Base-by-base conservation (phyloP, 1,140 invertebrate species). In the Eueides isabella region DNA sequence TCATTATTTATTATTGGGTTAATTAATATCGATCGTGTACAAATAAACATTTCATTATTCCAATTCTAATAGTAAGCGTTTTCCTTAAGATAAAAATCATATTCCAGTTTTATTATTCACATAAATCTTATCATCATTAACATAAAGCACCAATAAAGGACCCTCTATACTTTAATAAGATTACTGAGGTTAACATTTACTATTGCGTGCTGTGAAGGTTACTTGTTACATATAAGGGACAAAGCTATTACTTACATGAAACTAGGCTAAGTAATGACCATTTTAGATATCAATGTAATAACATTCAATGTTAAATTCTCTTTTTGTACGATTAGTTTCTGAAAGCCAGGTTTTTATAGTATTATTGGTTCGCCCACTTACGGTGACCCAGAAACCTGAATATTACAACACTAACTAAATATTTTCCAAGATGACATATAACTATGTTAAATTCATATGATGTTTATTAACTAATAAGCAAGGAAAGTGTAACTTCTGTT, bases 81-180 rank as follows among this genome's bases (percentile, higher is more conserved):
- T 48, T 48, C 0, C n/a, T 48, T 48, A 9, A 30, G 61, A 29
- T 72, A 33, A 31, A 23, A 33, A 23, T 71, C 14, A 44, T 71
- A 41, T n/a, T 35, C 19, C 11, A 41, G 3, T 41, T 31, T 41
- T 38, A 48, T 23, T 38, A 38, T 38, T 5, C 14, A 14, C 35
- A 38, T 38, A 38, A 38, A 38, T 38, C 16, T 38, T 2, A 44
- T 6, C 41, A 44, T 44, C 41, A n/a, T n/a, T 55, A 11, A 48
- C 41, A 48, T 48, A 48, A 48, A 19, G 41, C n/a, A 48, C 41
- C 41, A 48, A 48, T 48, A 48, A 48, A 48, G n/a, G 41, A 48
- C 19, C 41, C 16, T 48, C 41, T 48, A 48, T 19, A 23, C 48
- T 23, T 26, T 55, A 55, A 23, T 55, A 55, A 55, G 48, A 55